Evolutionary conservation across 2,888 invertebrate genomes (phyloP), one percentile per base, ranked within the genome.

Genomic region (Tenthredo distinguenda): DNA sequence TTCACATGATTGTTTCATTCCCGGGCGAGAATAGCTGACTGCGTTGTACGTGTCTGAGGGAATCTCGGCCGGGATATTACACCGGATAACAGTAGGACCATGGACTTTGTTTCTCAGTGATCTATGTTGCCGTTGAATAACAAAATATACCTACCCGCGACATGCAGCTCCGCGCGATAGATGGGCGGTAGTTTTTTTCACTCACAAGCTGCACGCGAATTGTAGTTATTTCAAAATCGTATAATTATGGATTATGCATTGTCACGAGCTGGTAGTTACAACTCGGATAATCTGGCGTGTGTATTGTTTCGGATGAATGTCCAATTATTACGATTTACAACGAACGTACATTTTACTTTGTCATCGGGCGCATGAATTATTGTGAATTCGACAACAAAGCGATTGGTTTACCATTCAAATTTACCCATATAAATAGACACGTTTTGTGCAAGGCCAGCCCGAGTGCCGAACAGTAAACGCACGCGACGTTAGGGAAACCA

Each of bases 1-100:
- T 85, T 85, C 85, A 79, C 85, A 85, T 77, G 85, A 85, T 85
- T 85, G 85, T 85, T 85, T 85, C 85, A 85, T 76, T 77, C 84
- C 76, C 85, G 65, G 62, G 76, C 62, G 85, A 85, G 85, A 85
- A 85, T 77, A 71, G 84, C 84, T 85, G 85, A 85, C 85, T 85
- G 47, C 62, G 85, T 85, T 34, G 76, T 85, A 85, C 85, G 85
- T 85, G 85, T 65, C 77, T 77, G 47, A 43, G 68, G 76, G 47
- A 77, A 77, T 85, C 68, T 79, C 85, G 58, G 65, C 77, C 79
- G 58, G 81, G 81, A 62, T 81, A 81, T 81, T 81, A 81, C 81
- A 37, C 62, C 21, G 62, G 81, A 81, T 81, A 81, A 81, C 81
- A 40, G 50, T 81, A 43, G 76, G 43, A 26, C 47, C 76, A 26